phyloP scores from a whole-genome alignment of 2,113 vertebrate genomes.

The Apodemus sylvaticus region DNA sequence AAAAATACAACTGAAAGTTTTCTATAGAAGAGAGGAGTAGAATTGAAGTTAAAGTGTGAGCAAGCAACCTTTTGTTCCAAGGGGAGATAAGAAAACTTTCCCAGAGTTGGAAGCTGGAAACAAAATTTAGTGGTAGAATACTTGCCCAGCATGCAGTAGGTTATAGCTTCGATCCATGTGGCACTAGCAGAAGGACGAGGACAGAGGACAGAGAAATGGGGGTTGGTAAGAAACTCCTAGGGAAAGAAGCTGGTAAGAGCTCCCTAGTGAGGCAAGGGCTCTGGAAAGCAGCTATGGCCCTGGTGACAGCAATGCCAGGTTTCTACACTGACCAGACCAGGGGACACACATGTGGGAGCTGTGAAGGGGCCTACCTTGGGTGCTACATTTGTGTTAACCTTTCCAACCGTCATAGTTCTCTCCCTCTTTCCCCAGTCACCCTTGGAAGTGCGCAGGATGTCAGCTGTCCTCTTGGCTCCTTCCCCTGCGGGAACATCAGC shows the following conservation, averaged over 20 bases:
- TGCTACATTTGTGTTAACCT: too few species aligned
- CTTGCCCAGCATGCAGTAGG: neutral
- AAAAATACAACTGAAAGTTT: neutral
- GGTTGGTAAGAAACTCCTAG: neutral
- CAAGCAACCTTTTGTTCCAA: neutral
- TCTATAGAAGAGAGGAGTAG: neutral
- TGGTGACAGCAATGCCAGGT: neutral
- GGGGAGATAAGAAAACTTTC: neutral
- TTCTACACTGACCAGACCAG: too few species aligned
- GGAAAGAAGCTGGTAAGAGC: neutral
- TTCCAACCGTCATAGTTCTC: neutral
- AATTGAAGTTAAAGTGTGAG: neutral
- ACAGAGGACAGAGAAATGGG: neutral
- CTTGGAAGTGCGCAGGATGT: slow-evolving; percentile 70
- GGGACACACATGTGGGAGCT: too few species aligned
- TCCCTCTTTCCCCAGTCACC: slow-evolving; percentile 75
- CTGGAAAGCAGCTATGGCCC: neutral
- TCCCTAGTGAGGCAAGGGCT: neutral
- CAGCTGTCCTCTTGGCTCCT: slow-evolving; percentile 92
- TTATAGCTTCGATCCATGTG: too few species aligned
- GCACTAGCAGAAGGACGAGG: neutral
- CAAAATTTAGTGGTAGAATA: neutral
- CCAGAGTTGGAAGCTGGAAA: neutral
- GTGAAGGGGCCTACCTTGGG: accelerated
- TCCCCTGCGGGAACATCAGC: slow-evolving; percentile 94